Evolutionary conservation across 35 echinoderm and acorn worm species (phyloP).

Genomic region (Strongylocentrotus purpuratus): DNA sequence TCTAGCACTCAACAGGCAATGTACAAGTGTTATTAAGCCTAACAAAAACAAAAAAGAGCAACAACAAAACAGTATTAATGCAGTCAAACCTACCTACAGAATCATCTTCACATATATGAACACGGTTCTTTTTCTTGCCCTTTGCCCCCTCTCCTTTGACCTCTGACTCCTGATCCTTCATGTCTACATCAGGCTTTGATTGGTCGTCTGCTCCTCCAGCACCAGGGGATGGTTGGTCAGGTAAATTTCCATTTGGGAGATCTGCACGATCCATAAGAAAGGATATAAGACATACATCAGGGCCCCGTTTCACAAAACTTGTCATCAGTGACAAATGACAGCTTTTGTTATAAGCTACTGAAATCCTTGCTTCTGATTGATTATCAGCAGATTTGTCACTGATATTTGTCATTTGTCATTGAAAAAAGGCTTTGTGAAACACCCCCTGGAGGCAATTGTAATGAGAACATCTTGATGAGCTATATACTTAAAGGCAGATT

Average conservation of each 20-base stretch:
- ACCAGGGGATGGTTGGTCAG: neutral
- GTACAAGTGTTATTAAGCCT: neutral
- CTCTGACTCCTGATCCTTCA: neutral
- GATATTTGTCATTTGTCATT: no score
- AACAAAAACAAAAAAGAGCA: no score
- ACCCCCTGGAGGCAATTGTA: neutral
- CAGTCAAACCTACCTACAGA: constrained; percentile 63
- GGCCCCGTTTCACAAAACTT: no score
- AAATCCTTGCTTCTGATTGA: no score
- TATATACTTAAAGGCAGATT: no score
- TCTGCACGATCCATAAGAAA: neutral
- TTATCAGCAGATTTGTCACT: no score
- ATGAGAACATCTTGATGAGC: no score
- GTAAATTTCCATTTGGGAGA: neutral
- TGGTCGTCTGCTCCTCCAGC: neutral
- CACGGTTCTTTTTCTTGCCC: constrained; percentile 39
- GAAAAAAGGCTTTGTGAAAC: no score
- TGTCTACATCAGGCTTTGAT: neutral
- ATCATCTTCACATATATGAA: constrained; percentile 81
- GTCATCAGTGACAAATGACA: no score
- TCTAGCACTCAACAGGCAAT: neutral
- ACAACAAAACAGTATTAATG: no score
- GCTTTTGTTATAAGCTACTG: no score
- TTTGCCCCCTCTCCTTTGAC: constrained; percentile 5
- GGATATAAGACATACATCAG: neutral